phyloP scores from a whole-genome alignment of 2,888 invertebrate genomes.

The Meteorus cinctellus region DNA sequence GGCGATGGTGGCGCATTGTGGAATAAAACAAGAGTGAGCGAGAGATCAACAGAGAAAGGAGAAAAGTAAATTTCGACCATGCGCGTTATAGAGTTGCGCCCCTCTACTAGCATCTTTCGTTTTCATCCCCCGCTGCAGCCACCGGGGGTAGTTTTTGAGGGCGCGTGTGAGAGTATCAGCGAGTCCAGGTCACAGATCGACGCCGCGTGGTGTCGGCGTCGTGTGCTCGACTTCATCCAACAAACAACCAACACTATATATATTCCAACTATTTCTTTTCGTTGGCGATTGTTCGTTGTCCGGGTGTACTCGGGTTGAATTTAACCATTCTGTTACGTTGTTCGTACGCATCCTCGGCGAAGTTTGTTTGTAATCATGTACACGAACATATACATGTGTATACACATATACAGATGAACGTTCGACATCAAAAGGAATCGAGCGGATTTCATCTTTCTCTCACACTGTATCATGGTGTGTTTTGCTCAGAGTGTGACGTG shows the following conservation, averaged over 20 bases:
- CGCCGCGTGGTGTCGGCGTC: constrained; percentile 74
- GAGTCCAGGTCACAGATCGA: constrained; percentile 70
- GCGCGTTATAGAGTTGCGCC: constrained; percentile 67
- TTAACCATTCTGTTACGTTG: background rate
- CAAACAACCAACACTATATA: background rate
- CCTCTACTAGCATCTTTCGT: constrained; percentile 54
- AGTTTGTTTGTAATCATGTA: no score
- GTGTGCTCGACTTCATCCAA: constrained; percentile 35
- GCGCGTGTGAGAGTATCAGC: constrained; percentile 62
- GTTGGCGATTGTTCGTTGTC: background rate
- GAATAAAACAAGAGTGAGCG: constrained; percentile 6
- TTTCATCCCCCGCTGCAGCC: constrained; percentile 59
- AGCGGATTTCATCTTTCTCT: constrained; percentile 49
- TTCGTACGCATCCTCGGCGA: no score
- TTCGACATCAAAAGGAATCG: constrained; percentile 37
- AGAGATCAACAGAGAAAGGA: constrained; percentile 39
- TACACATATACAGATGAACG: constrained; percentile 3
- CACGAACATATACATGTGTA: background rate
- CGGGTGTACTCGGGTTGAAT: background rate
- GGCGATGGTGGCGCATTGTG: constrained; percentile 25
- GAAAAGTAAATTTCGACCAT: constrained; percentile 66
- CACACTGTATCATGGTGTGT: constrained; percentile 25
- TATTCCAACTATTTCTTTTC: background rate
- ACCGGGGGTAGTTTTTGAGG: constrained; percentile 68
- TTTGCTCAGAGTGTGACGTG: constrained; percentile 44